Conservation (phyloP, 2,113 vertebrate species). For the Pachyramphus minor region DNA sequence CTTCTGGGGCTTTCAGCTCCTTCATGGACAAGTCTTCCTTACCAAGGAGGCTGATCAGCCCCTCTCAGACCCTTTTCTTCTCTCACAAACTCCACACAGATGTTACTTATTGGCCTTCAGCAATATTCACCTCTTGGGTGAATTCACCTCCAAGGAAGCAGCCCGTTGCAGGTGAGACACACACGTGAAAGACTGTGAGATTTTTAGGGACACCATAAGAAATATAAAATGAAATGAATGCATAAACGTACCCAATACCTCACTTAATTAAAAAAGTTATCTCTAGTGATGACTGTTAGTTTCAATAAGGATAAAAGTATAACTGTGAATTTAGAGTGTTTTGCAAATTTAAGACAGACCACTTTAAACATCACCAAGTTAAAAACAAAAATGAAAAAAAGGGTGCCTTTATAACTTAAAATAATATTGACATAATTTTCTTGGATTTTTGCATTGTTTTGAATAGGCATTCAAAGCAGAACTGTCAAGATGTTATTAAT, state of each 20-base stretch:
- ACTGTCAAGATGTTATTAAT: not conserved
- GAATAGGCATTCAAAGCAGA: not conserved
- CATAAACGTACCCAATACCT: not conserved
- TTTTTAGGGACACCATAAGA: not conserved
- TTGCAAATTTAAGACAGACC: not conserved
- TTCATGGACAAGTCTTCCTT: not conserved
- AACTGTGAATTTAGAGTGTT: not conserved
- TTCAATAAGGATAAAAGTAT: not conserved
- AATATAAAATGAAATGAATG: not conserved
- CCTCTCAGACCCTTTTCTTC: not conserved
- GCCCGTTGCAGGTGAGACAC: not conserved
- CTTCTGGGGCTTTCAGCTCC: rapidly evolving
- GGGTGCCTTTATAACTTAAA: not conserved
- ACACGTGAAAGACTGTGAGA: not conserved
- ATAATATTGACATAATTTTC: not conserved
- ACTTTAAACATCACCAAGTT: not conserved
- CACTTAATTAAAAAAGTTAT: not conserved
- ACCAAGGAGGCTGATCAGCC: rapidly evolving
- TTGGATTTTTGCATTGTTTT: not conserved
- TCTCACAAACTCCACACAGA: not conserved
- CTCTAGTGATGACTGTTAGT: not conserved
- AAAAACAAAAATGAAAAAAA: not conserved
- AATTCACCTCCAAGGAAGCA: not conserved
- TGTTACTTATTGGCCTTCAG: not conserved
- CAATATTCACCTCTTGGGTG: not conserved